Percentiles rank a stretch among this genome's conserved stretches.
Evolutionary conservation across 2,888 invertebrate genomes (phyloP).

Genomic region (Mayetiola destructor): DNA sequence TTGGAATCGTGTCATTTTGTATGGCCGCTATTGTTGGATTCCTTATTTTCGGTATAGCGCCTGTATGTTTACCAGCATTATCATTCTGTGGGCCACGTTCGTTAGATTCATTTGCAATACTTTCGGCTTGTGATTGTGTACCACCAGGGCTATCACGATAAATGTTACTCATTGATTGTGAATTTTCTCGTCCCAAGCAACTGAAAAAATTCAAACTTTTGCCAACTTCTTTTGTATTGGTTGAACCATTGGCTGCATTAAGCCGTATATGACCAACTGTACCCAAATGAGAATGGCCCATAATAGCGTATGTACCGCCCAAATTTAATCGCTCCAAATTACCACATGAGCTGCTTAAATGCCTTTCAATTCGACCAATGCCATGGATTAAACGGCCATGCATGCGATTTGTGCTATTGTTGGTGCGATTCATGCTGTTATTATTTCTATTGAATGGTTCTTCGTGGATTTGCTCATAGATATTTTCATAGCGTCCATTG

Average conservation of each 20-base stretch:
- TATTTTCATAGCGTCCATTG: constrained; percentile 31
- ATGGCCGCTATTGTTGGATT: constrained; percentile 16
- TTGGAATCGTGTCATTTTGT: constrained; percentile 14
- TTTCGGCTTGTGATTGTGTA: not conserved
- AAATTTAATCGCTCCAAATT: constrained; percentile 40
- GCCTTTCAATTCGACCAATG: constrained; percentile 43
- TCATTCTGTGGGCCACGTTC: not conserved
- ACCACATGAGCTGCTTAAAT: constrained; percentile 51
- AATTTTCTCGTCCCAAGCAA: constrained; percentile 34
- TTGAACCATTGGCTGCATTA: constrained; percentile 24
- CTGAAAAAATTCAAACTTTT: constrained; percentile 35
- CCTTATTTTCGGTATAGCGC: constrained; percentile 19
- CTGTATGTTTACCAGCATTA: constrained; percentile 16
- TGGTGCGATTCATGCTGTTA: constrained; percentile 18
- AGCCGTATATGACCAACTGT: constrained; percentile 35
- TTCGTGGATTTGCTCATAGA: constrained; percentile 42
- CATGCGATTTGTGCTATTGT: constrained; percentile 25
- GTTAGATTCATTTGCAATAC: constrained; percentile 1
- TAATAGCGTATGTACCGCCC: constrained; percentile 34
- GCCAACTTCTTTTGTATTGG: constrained; percentile 24
- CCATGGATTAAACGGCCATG: constrained; percentile 42
- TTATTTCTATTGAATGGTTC: constrained; percentile 33
- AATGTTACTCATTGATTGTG: constrained; percentile 36
- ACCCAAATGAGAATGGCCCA: constrained; percentile 35
- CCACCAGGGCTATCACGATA: constrained; percentile 24